Conservation (phyloP, 1,140 invertebrate genomes). For the Acyrthosiphon pisum region DNA sequence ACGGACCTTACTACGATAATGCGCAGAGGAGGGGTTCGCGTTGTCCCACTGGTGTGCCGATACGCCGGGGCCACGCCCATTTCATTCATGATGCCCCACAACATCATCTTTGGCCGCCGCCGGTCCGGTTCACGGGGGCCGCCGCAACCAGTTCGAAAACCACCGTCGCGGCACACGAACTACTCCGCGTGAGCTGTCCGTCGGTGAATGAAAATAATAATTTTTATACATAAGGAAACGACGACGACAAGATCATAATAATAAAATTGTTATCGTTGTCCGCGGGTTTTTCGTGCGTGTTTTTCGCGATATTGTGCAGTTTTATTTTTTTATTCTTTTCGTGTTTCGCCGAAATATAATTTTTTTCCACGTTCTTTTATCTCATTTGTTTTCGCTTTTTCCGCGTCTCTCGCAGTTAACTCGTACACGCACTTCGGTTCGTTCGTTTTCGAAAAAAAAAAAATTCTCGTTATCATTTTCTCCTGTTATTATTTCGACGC, state of each 20-base stretch:
- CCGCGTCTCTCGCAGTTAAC: neutral
- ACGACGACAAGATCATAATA: neutral
- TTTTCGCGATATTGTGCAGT: neutral
- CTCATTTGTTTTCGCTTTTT: too few relatives aligned
- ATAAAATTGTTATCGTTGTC: neutral
- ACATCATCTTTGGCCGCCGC: neutral
- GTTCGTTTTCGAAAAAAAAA: neutral
- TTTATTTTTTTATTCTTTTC: neutral
- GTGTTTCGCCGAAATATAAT: neutral
- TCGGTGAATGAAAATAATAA: neutral
- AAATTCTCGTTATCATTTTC: neutral
- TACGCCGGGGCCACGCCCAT: conserved; percentile 25
- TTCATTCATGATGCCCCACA: conserved; percentile 45
- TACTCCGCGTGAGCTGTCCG: neutral
- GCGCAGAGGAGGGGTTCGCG: conserved; percentile 13
- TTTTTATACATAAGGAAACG: neutral
- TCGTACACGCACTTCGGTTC: neutral
- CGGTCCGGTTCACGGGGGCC: conserved; percentile 18
- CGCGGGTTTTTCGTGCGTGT: neutral
- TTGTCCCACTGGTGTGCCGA: conserved; percentile 47
- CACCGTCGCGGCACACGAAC: conserved; percentile 19
- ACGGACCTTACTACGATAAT: neutral
- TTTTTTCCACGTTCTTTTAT: neutral
- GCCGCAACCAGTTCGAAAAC: conserved; percentile 52
- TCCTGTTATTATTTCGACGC: neutral